Evolutionary conservation across 2,888 invertebrate species (phyloP).

Genomic region (Eupithecia exiguata): DNA sequence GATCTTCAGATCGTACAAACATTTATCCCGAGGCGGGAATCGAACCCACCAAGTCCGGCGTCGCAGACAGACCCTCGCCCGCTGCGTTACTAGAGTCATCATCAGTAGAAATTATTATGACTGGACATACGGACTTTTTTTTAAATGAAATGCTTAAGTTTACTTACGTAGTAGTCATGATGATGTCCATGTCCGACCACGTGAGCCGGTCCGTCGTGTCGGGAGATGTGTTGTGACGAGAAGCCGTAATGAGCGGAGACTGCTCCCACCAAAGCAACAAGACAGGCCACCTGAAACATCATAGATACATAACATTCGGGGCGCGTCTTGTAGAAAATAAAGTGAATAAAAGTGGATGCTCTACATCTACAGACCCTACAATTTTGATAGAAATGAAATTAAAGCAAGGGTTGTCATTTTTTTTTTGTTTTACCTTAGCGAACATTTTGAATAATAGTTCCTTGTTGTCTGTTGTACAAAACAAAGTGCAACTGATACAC

Average conservation of each 20-base stretch:
- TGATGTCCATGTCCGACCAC: constrained; percentile 43
- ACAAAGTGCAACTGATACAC: constrained; percentile 47
- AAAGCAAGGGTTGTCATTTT: not conserved
- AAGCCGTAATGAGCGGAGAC: constrained; percentile 49
- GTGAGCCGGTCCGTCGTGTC: constrained; percentile 52
- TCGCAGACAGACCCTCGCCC: too few relatives aligned
- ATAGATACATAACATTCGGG: not conserved
- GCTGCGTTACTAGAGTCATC: too few relatives aligned
- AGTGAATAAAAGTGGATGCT: too few relatives aligned
- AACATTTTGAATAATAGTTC: constrained; percentile 37
- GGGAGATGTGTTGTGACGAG: constrained; percentile 54
- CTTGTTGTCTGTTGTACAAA: constrained; percentile 24
- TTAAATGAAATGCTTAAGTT: not conserved
- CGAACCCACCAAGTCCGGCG: too few relatives aligned
- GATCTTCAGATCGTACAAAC: too few relatives aligned
- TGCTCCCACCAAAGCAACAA: constrained; percentile 39
- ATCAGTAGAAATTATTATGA: too few relatives aligned
- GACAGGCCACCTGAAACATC: constrained; percentile 31
- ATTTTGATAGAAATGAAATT: not conserved
- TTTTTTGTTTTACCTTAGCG: constrained; percentile 18
- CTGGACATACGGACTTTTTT: too few relatives aligned
- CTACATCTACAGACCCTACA: too few relatives aligned
- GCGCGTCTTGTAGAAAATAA: too few relatives aligned
- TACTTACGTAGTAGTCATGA: constrained; percentile 45
- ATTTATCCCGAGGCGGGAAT: too few relatives aligned